These are phyloP conservation scores for Megalops atlanticus DNA, from an alignment of 2,113 vertebrate species.

Conservation along the genomic window DNA sequence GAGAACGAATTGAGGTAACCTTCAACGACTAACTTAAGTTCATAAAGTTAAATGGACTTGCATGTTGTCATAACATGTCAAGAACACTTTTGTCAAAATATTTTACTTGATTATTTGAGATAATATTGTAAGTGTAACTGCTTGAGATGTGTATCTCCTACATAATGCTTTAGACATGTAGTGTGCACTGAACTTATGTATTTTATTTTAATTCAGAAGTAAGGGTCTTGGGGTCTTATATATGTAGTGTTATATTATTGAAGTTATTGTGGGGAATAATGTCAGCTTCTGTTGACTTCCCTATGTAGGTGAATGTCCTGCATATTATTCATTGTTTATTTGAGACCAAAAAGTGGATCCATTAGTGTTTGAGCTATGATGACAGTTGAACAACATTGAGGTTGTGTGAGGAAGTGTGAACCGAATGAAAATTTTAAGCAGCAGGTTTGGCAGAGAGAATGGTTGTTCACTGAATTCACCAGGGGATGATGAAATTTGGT, in stretches of 20 bases:
- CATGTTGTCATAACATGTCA: not conserved
- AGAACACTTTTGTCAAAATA: not conserved
- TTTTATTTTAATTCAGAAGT: too few relatives aligned
- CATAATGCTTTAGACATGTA: not conserved
- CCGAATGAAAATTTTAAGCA: slow-evolving; percentile 10
- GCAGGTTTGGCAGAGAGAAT: slow-evolving; percentile 22
- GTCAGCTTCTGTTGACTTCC: too few relatives aligned
- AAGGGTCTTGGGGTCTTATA: too few relatives aligned
- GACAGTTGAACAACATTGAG: not conserved
- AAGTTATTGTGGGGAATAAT: too few relatives aligned
- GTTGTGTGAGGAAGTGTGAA: too few relatives aligned
- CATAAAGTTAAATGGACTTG: not conserved
- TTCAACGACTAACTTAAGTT: not conserved
- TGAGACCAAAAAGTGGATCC: too few relatives aligned
- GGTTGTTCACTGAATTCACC: slow-evolving; percentile 26
- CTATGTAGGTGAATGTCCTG: too few relatives aligned
- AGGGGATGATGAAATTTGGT: slow-evolving; percentile 36
- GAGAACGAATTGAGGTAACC: too few relatives aligned
- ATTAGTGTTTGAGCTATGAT: too few relatives aligned
- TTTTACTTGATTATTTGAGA: not conserved
- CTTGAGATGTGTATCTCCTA: not conserved
- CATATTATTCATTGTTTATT: too few relatives aligned
- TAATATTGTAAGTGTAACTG: not conserved
- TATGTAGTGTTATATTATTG: too few relatives aligned
- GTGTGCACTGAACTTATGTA: not conserved